Evolutionary conservation across 2,888 invertebrate genomes (phyloP).

Genomic region (Clitarchus hookeri): DNA sequence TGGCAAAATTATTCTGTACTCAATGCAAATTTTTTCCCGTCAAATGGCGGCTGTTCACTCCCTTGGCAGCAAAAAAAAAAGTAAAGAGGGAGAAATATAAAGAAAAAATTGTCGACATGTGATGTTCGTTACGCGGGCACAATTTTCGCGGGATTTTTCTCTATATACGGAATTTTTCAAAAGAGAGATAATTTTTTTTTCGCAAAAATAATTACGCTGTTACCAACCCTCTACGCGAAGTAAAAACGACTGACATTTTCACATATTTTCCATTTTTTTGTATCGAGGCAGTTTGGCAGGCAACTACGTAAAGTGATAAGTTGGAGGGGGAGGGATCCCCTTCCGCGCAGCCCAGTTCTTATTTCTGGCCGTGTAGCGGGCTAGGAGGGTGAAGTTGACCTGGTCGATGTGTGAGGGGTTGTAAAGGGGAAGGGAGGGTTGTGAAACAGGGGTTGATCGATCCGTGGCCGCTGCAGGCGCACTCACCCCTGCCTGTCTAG

Average conservation of each 20-base stretch:
- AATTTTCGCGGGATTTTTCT: background rate
- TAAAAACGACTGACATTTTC: background rate
- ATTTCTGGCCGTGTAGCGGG: background rate
- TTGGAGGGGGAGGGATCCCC: too few species aligned
- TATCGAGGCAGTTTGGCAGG: background rate
- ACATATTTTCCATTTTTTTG: background rate
- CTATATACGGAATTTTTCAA: background rate
- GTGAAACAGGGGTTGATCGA: constrained; percentile 7
- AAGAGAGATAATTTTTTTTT: background rate
- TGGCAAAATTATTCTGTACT: background rate
- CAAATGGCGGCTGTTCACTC: background rate
- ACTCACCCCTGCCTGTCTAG: background rate
- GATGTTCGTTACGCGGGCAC: background rate
- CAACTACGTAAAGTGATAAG: background rate
- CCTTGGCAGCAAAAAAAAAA: background rate
- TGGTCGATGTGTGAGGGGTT: too few species aligned
- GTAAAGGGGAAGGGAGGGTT: background rate
- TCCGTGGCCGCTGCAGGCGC: background rate
- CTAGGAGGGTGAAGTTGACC: too few species aligned
- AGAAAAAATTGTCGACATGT: background rate
- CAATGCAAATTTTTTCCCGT: background rate
- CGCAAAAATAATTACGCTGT: background rate
- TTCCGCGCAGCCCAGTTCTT: too few species aligned
- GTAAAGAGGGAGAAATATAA: background rate
- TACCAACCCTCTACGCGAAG: background rate